Evolutionary conservation across 2,113 vertebrate species (phyloP), one percentile per base, ranked within the genome.

Genomic region (Channa maculata): DNA sequence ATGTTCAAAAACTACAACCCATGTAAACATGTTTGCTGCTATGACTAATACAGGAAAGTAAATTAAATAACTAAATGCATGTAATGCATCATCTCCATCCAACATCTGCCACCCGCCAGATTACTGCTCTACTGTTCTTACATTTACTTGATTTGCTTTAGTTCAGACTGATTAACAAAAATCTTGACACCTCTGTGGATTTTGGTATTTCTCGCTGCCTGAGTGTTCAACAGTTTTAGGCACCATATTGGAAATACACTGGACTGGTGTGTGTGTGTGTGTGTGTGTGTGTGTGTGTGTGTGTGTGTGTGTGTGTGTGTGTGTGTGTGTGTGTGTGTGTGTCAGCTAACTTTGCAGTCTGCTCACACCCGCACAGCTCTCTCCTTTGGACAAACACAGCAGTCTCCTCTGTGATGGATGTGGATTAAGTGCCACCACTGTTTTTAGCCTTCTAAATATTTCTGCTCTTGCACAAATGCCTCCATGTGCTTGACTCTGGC

Each of bases 381-480:
- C 84, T 88, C 77, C 76, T 73, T 54, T 88, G 88, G 74, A 90
- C 87, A 90, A 91, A 92, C 90, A 92, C 87, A 91, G 89, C 92
- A 92, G 90, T 92, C 90, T 92, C 90, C 79, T 90, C 89, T 81
- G 86, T 92, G 89, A 93, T 93, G 90, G 90, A 89, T 88, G 86
- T 83, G 83, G 65, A 80, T 79, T 88, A 92, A 92, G 88, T 89
- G 88, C 83, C 87, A 83, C 88, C 91, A 90, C 88, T 90, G 89
- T 94, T 93, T 93, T 90, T 86, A 90, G 87, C 86, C 90, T 88
- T 86, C 81, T 88, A 91, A 94, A 94, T 92, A 93, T 93, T 93
- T 94, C 87, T 92, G 77, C 87, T 85, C 88, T 82, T 50, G 62
- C 85, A 86, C 89, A 85, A 71, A 80, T 73, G 81, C 62, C 53